These are phyloP conservation scores for Mythimna ferrago DNA, from an alignment of 2,888 invertebrate species.

Conservation along the genomic window DNA sequence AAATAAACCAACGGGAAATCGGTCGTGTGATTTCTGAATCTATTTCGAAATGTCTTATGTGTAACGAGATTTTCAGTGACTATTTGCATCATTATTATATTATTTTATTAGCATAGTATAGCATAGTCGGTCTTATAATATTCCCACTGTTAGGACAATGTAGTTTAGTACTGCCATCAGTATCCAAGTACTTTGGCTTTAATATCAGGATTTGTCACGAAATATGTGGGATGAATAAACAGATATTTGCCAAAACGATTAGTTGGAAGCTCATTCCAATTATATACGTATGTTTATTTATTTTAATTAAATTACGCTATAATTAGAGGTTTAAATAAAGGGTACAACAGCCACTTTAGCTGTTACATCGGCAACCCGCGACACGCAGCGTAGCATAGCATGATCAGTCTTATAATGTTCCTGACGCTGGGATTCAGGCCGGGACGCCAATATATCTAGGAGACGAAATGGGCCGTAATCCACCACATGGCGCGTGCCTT, in stretches of 20 bases:
- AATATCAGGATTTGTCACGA: slow-evolving; percentile 13
- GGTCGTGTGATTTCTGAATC: slow-evolving; percentile 32
- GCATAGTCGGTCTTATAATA: too few relatives aligned
- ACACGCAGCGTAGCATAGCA: too few relatives aligned
- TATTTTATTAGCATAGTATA: background rate
- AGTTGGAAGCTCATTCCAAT: background rate
- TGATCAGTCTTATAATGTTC: too few relatives aligned
- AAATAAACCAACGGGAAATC: slow-evolving; percentile 32
- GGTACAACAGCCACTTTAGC: background rate
- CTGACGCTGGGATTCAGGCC: too few relatives aligned
- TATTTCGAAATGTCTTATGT: slow-evolving; percentile 28
- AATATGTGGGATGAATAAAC: slow-evolving; percentile 1
- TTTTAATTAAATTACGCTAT: slow-evolving; percentile 1
- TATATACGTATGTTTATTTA: background rate
- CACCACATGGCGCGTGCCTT: too few relatives aligned
- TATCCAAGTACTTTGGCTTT: slow-evolving; percentile 22
- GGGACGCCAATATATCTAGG: too few relatives aligned
- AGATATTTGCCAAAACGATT: slow-evolving; percentile 10
- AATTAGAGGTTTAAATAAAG: background rate
- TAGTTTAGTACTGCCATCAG: slow-evolving; percentile 32
- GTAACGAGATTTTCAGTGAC: background rate
- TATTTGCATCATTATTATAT: background rate
- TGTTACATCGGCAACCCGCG: too few relatives aligned
- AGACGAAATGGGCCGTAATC: too few relatives aligned
- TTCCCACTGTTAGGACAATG: slow-evolving; percentile 26